phyloP scores from a whole-genome alignment of 2,888 invertebrate genomes.

The Lapara coniferarum region DNA sequence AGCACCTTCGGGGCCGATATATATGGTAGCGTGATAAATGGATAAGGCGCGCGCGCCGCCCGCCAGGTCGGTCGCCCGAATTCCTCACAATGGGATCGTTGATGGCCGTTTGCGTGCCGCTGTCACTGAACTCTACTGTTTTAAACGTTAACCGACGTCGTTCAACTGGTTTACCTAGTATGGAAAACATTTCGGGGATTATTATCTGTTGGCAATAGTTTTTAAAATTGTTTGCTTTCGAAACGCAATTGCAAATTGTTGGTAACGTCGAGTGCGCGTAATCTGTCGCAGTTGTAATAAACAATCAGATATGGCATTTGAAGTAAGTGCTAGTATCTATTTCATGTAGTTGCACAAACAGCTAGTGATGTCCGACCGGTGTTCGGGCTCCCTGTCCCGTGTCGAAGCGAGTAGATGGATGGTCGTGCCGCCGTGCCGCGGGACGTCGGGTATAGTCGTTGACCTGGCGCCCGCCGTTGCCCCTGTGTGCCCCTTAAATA shows the following conservation, averaged over 20 bases:
- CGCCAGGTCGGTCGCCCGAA: conserved; percentile 59
- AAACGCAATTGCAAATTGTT: not conserved
- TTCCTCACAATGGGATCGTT: conserved; percentile 65
- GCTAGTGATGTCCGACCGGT: conserved; percentile 26
- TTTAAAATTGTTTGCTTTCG: not conserved
- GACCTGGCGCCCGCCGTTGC: conserved; percentile 44
- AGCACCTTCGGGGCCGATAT: conserved; percentile 45
- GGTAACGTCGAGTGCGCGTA: not conserved
- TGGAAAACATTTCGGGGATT: conserved; percentile 28
- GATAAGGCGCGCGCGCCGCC: conserved; percentile 54
- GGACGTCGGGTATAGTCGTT: conserved; percentile 66
- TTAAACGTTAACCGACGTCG: conserved; percentile 41
- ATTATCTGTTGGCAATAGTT: not conserved
- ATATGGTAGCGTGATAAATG: conserved; percentile 50
- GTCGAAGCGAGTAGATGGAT: conserved; percentile 65
- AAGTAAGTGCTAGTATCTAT: not conserved
- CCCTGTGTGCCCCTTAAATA: conserved; percentile 7
- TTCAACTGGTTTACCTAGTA: conserved; percentile 26
- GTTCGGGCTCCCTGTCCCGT: conserved; percentile 43
- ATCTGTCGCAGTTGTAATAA: not conserved
- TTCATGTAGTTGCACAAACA: not conserved
- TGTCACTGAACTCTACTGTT: conserved; percentile 62
- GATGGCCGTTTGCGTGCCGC: conserved; percentile 53
- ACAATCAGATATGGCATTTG: not conserved
- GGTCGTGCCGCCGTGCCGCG: conserved; percentile 62